These are phyloP conservation scores for Lomographa bimaculata DNA, from an alignment of 2,888 invertebrate species.

Conservation along the genomic window DNA sequence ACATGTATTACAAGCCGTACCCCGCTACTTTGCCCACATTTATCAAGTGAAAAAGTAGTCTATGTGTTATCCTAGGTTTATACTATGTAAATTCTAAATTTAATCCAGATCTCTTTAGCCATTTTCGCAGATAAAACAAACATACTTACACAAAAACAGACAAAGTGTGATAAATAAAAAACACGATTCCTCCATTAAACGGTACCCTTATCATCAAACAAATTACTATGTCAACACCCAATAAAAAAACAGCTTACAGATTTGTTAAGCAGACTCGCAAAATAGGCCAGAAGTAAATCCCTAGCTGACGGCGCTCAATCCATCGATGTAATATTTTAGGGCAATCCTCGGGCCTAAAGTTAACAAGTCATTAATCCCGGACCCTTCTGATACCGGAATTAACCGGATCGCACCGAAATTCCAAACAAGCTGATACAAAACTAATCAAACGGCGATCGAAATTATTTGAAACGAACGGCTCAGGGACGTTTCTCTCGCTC, in stretches of 20 bases:
- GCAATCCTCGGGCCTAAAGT: slow-evolving; percentile 33
- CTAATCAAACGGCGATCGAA: slow-evolving; percentile 38
- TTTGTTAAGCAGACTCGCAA: slow-evolving; percentile 18
- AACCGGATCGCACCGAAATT: slow-evolving; percentile 31
- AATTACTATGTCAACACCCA: slow-evolving; percentile 8
- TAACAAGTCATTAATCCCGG: slow-evolving; percentile 38
- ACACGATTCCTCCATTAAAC: too few species aligned
- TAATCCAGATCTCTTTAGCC: too few species aligned
- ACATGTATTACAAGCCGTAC: too few species aligned
- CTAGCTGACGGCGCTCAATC: slow-evolving; percentile 18
- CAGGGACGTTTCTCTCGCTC: slow-evolving; percentile 7
- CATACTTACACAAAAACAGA: too few species aligned
- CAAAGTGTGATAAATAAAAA: too few species aligned
- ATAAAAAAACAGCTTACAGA: slow-evolving; percentile 9
- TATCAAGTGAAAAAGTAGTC: too few species aligned
- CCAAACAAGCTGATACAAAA: slow-evolving; percentile 35
- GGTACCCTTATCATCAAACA: slow-evolving; percentile 9
- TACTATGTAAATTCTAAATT: too few species aligned
- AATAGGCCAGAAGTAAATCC: slow-evolving; percentile 24
- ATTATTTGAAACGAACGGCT: slow-evolving; percentile 29
- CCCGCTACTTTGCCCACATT: too few species aligned
- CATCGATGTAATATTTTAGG: slow-evolving; percentile 24
- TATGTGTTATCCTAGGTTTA: too few species aligned
- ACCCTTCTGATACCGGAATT: slow-evolving; percentile 33
- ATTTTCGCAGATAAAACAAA: too few species aligned